These are phyloP conservation scores for Didymodactylos carnosus DNA, from an alignment of 2,888 invertebrate genomes.

Conservation along the genomic window DNA sequence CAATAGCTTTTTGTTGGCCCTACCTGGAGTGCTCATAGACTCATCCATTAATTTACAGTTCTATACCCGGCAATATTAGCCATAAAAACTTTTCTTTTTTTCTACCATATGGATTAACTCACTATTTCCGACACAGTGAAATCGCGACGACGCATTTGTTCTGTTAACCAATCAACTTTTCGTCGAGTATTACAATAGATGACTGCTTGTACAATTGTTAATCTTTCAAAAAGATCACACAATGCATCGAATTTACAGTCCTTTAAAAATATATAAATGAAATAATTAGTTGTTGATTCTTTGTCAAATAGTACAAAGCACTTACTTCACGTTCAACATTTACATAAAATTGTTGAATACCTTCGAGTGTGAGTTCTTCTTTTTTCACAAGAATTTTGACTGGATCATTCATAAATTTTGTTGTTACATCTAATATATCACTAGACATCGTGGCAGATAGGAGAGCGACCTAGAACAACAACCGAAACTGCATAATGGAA, in stretches of 20 bases:
- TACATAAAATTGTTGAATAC: constrained; percentile 96
- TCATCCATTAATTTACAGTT: too few species aligned
- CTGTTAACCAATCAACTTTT: constrained; percentile 93
- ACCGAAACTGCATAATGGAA: too few species aligned
- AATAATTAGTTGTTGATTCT: too few species aligned
- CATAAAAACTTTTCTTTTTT: too few species aligned
- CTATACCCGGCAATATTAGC: neutral
- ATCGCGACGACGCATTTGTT: constrained; percentile 75
- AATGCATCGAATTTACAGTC: constrained; percentile 50
- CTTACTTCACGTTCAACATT: constrained; percentile 81
- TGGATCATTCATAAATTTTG: constrained; percentile 88
- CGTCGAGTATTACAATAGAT: constrained; percentile 98
- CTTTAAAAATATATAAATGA: constrained; percentile 19
- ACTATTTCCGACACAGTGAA: constrained; percentile 87
- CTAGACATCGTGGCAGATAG: constrained; percentile 94
- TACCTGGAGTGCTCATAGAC: too few species aligned
- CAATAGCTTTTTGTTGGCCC: too few species aligned
- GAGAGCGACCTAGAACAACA: too few species aligned
- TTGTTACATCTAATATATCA: constrained; percentile 91
- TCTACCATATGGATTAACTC: constrained; percentile 35
- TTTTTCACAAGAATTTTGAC: constrained; percentile 91
- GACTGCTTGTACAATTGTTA: constrained; percentile 96
- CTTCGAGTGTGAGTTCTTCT: constrained; percentile 74
- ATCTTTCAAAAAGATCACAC: constrained; percentile 90
- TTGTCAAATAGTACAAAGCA: too few species aligned